Evolutionary conservation across 53 echinoderm and acorn worm species (phyloP), one percentile per base, ranked within the genome.

Genomic region (Temnopleurus reevesii): DNA sequence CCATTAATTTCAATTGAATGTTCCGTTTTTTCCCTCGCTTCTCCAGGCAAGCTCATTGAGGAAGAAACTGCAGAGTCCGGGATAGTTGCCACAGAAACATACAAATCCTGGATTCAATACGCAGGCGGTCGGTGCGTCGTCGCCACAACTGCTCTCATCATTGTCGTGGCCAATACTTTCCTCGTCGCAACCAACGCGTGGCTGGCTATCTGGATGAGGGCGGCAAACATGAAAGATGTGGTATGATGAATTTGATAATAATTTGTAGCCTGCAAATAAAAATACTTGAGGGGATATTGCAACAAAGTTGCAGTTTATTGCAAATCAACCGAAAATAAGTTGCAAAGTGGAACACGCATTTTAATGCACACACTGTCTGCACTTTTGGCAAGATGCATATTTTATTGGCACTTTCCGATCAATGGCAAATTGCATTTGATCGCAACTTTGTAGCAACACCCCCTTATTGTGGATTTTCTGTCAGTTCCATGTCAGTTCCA

Each of bases 141-240:
- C 41, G 56, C 92, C 53, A 47, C 47, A 30, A 31, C 92, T 4
- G 53, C 55, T 8, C 41, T 94, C 19, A 36, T 92, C 59, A 77
- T 90, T 29, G 55, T 66, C 35, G 13, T 94, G 8, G 90, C 91
- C 4, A 91, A 90, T 43, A 10, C 89, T 27, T 31, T 47, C 25
- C 53, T 91, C 12, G 53, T 92, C 6, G 31, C 54, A 12, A 90
- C 92, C 25, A 94, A 91, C 45, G 89, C 94, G 17, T 96, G 96
- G 92, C 82, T 94, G 46, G 92, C 92, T n/a, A 79, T 96, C n/a
- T 96, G 96, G 96, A 79, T 96, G 44, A 88, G 94, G 57, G 34
- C 90, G 13, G 45, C 91, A 43, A 57, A 87, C 36, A 28, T 31
- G 34, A 29, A 47, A 45, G 21, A 54, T 23, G 19, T 45, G 71